phyloP scores from a whole-genome alignment of 2,797 vertebrate genomes.

The Siniperca obscura region DNA sequence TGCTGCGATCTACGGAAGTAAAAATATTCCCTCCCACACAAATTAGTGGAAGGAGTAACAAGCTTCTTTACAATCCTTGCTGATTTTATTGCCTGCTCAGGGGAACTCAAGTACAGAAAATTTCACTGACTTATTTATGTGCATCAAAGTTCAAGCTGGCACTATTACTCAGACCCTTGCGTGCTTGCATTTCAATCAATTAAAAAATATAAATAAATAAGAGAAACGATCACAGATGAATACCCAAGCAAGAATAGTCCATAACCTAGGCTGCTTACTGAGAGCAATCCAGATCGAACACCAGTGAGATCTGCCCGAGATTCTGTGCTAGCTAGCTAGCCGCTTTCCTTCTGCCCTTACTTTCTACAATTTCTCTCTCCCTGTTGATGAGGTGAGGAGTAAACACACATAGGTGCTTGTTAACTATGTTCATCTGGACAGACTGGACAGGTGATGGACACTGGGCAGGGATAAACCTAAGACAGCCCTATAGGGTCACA shows the following conservation, averaged over 20 bases:
- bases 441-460: conserved; percentile 58
- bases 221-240: conserved; percentile 35
- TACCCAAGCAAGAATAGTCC: conserved; percentile 14
- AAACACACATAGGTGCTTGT: conserved; percentile 68
- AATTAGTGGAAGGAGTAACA: conserved; percentile 22
- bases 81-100: conserved; percentile 46
- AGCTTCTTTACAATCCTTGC: conserved; percentile 25
- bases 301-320: conserved; percentile 11
- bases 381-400: conserved; percentile 41
- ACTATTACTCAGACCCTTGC: conserved; percentile 3
- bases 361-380: conserved; percentile 3
- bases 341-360: conserved; percentile 1
- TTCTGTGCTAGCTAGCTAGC: not conserved
- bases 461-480: conserved; percentile 41
- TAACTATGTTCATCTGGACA: conserved; percentile 42
- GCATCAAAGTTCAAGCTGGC: conserved; percentile 38
- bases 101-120: conserved; percentile 33
- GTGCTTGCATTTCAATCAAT: conserved; percentile 32
- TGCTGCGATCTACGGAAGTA: conserved; percentile 32
- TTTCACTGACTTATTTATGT: conserved; percentile 33
- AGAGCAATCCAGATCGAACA: not conserved
- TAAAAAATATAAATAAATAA: not conserved
- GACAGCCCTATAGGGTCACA: conserved; percentile 49
- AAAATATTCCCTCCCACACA: conserved; percentile 10
- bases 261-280: conserved; percentile 21